These are phyloP conservation scores for Cladopsammia gracilis DNA, from an alignment of 64 coral and sea anemone genomes.

Conservation along the genomic window DNA sequence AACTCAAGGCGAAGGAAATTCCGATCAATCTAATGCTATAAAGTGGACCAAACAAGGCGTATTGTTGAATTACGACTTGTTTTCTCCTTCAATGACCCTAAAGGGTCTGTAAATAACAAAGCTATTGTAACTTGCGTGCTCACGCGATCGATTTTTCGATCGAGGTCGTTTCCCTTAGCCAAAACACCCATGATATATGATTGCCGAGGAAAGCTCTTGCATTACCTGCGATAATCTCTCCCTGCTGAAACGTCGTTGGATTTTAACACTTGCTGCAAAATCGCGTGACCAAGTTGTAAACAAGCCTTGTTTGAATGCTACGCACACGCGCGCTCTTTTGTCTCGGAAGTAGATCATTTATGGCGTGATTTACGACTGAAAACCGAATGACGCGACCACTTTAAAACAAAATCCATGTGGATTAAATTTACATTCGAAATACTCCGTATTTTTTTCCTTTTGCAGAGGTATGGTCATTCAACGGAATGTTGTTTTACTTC, in stretches of 20 bases:
- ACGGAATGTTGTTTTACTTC: too few species aligned
- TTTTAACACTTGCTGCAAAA: not conserved
- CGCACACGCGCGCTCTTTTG: not conserved
- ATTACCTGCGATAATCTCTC: conserved; percentile 2
- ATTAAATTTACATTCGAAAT: not conserved
- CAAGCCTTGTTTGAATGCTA: not conserved
- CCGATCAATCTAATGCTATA: conserved; percentile 7
- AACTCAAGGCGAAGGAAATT: conserved; percentile 11
- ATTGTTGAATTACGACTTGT: conserved; percentile 41
- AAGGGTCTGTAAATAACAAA: conserved; percentile 32
- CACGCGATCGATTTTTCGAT: conserved; percentile 33
- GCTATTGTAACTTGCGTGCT: not conserved
- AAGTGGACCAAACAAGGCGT: conserved; percentile 27
- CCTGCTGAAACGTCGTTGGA: not conserved
- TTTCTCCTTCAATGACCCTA: conserved; percentile 51
- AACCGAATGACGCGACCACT: not conserved
- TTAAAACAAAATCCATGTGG: not conserved
- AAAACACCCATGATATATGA: not conserved
- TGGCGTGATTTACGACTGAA: conserved; percentile 26
- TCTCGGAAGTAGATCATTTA: conserved; percentile 18
- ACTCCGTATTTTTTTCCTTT: not conserved
- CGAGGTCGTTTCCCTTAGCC: not conserved
- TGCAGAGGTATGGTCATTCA: too few species aligned
- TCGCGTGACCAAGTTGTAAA: conserved; percentile 49
- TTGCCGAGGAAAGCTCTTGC: not conserved